Evolutionary conservation across 2,888 invertebrate species (phyloP), one percentile per base, ranked within the genome.

Genomic region (Sesia apiformis): DNA sequence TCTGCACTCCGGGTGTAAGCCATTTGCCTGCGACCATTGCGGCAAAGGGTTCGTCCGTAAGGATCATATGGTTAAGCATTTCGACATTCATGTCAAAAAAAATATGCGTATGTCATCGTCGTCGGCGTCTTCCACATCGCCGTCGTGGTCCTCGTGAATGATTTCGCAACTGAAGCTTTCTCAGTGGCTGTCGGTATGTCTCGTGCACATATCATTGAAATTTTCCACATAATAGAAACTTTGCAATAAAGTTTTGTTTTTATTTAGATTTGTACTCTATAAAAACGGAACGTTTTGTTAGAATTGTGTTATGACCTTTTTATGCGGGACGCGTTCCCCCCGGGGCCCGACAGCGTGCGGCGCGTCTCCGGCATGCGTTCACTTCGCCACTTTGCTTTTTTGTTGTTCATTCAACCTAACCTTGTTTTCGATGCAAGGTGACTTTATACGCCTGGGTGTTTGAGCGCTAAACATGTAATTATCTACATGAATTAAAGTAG

Each of bases 31-130:
- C 82, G 92, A 93, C 65, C 92, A 92, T 60, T 97, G 97, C 80
- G 93, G 93, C 58, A 97, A 97, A 81, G 95, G 96, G 53, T 97
- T 97, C 81, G 96, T 96, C 67, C 92, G 97, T 63, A 95, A 96
- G 82, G 97, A 97, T 84, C 97, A 97, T 82, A 95, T 97, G 96
- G 91, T 95, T 63, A 96, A 97, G 79, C 96, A 96, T 79, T 91
- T 92, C 65, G 94, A 95, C 65, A 96, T 95, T 53, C 97, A 97
- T 84, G 91, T 91, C 54, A 93, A 92, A 75, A 93, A 93, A 70
- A 85, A 78, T 60, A 71, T 80, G 56, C 82, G 86, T 56, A 66
- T 81, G 46, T 72, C 81, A 3, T 65, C 76, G n/a, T 4, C 46
- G 7, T 8, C 46, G 4, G 46, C 46, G 7, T 23, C 23, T 23